These are phyloP conservation scores for Chorisops tibialis DNA, from an alignment of 2,888 invertebrate species.

Conservation along the genomic window DNA sequence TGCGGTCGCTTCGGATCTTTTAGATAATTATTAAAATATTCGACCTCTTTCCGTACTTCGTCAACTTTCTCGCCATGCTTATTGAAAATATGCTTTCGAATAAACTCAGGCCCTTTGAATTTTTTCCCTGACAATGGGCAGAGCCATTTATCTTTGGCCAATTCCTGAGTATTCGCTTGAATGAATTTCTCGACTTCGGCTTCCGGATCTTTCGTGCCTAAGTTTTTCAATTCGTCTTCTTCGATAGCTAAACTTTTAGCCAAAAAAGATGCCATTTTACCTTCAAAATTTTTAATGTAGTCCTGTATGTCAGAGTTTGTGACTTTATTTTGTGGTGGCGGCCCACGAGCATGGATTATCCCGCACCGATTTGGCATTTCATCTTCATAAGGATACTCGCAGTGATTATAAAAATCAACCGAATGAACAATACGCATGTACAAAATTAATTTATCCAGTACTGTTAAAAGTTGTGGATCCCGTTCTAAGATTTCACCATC, in stretches of 20 bases:
- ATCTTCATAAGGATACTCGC: slow-evolving; percentile 98
- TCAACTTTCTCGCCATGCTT: slow-evolving; percentile 96
- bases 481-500: slow-evolving; percentile 62
- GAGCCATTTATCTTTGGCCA: slow-evolving; percentile 97
- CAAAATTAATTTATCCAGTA: slow-evolving; percentile 76
- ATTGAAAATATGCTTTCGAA: slow-evolving; percentile 96
- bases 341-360: slow-evolving; percentile 94
- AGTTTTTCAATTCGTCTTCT: slow-evolving; percentile 73
- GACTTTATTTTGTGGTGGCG: slow-evolving; percentile 78
- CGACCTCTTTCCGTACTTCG: slow-evolving; percentile 93
- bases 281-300: slow-evolving; percentile 76
- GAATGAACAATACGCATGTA: slow-evolving; percentile 97
- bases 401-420: slow-evolving; percentile 98
- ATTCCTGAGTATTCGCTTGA: slow-evolving; percentile 91
- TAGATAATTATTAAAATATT: slow-evolving; percentile 96
- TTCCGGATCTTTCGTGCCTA: slow-evolving; percentile 74
- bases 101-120: slow-evolving; percentile 98
- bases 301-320: slow-evolving; percentile 57
- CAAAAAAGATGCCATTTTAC: slow-evolving; percentile 86
- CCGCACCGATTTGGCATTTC: slow-evolving; percentile 99
- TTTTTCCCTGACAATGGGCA: slow-evolving; percentile 98
- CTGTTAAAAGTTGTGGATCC: slow-evolving; percentile 68
- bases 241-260: slow-evolving; percentile 71
- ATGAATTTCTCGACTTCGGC: slow-evolving; percentile 83
- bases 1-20: slow-evolving; percentile 92